Conservation (phyloP, 2,113 vertebrate species). For the Pionites leucogaster region DNA sequence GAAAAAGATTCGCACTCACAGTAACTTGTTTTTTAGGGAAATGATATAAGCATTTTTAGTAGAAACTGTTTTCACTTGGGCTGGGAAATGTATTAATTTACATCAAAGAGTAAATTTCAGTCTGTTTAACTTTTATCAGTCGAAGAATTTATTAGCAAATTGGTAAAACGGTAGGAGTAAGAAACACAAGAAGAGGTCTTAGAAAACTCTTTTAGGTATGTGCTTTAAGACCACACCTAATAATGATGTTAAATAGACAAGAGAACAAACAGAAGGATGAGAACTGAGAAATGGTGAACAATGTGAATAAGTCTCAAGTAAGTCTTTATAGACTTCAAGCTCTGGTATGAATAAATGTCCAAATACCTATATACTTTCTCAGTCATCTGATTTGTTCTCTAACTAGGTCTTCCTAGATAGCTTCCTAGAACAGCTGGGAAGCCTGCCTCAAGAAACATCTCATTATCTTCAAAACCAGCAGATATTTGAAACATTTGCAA, state of each 20-base stretch:
- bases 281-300: not conserved
- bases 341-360: not conserved
- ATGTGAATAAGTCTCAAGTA: not conserved
- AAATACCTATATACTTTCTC: not conserved
- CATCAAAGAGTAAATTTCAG: not conserved
- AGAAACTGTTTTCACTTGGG: not conserved
- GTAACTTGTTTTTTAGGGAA: not conserved
- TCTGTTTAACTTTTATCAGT: not conserved
- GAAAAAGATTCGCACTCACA: not conserved
- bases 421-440: not conserved
- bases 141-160: not conserved
- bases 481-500: not conserved
- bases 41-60: not conserved
- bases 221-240: not conserved
- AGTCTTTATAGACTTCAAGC: not conserved
- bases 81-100: not conserved
- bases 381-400: not conserved
- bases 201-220: not conserved
- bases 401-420: not conserved
- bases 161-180: not conserved
- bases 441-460: not conserved
- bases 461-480: not conserved
- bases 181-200: not conserved
- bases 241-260: not conserved
- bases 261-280: not conserved